A percentile compares a stretch with the other conserved stretches of the same genome.
These are phyloP conservation scores for Lasioglossum albipes DNA, from an alignment of 1,140 invertebrate species.

Conservation along the genomic window DNA sequence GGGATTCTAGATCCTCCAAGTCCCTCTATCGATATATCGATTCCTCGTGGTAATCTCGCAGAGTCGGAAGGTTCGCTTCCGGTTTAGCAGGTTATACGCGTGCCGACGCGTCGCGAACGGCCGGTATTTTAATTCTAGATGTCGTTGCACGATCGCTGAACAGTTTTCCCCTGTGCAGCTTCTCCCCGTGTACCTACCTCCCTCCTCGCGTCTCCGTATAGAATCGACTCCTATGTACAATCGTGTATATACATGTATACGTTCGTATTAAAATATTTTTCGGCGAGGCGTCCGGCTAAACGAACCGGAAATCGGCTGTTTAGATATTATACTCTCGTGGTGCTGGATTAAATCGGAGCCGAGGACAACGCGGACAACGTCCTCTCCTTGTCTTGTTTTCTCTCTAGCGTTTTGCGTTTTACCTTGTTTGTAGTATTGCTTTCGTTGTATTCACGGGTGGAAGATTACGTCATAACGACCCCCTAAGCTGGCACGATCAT, in stretches of 20 bases:
- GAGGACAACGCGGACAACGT: neutral
- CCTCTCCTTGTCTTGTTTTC: constrained; percentile 10
- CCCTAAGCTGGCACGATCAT: neutral
- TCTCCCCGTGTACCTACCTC: neutral
- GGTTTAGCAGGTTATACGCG: neutral
- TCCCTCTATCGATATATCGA: too few species aligned
- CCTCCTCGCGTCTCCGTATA: constrained; percentile 16
- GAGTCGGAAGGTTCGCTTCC: neutral
- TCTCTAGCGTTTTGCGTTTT: constrained; percentile 35
- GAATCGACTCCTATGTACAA: constrained; percentile 18
- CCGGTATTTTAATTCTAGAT: constrained; percentile 58
- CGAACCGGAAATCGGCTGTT: neutral
- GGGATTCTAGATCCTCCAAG: too few species aligned
- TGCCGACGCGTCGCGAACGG: neutral
- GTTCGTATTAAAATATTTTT: constrained; percentile 62
- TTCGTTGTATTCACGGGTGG: constrained; percentile 79
- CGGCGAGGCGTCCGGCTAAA: constrained; percentile 34
- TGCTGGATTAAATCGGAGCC: neutral
- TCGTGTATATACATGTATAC: constrained; percentile 28
- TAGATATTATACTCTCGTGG: neutral
- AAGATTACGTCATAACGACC: constrained; percentile 61
- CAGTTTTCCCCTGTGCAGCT: neutral
- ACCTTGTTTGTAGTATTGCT: constrained; percentile 80
- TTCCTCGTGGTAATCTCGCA: neutral
- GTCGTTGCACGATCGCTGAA: constrained; percentile 68